phyloP scores from a whole-genome alignment of 2,797 vertebrate genomes.

The Danio choprae region DNA sequence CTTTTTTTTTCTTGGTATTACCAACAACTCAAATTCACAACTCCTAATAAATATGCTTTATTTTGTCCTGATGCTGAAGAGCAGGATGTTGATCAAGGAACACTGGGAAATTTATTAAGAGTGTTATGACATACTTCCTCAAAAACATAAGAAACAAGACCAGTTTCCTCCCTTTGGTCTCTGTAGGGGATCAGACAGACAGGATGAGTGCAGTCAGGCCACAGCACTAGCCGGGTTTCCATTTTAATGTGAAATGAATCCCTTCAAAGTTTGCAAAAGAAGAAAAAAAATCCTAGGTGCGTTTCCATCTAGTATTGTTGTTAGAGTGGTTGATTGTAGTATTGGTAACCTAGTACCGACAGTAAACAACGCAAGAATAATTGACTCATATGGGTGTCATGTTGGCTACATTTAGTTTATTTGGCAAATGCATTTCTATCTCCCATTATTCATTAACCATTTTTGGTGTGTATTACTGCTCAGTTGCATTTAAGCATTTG shows the following conservation, averaged over 20 bases:
- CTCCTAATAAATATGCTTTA: neutral
- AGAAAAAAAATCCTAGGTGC: no score
- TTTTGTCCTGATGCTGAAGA: neutral
- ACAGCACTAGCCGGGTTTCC: conserved; percentile 5
- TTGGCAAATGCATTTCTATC: no score
- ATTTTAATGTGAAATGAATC: no score
- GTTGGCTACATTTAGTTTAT: no score
- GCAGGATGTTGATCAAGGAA: conserved; percentile 4
- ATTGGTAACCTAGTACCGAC: no score
- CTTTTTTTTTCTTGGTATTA: neutral
- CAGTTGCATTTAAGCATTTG: neutral
- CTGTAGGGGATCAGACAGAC: conserved; percentile 14
- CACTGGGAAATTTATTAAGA: neutral
- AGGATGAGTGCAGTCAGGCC: conserved; percentile 41
- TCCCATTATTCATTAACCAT: no score
- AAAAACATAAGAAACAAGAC: conserved; percentile 23
- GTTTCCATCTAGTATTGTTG: no score
- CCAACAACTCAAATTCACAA: no score
- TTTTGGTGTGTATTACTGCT: neutral
- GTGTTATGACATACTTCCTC: conserved; percentile 15
- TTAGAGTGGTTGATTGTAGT: no score
- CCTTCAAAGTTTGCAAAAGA: no score
- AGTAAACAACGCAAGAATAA: no score
- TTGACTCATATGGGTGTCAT: no score
- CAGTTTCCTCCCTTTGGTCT: conserved; percentile 16